Conservation (phyloP, 1,140 invertebrate species). For the Chymomyza costata region DNA sequence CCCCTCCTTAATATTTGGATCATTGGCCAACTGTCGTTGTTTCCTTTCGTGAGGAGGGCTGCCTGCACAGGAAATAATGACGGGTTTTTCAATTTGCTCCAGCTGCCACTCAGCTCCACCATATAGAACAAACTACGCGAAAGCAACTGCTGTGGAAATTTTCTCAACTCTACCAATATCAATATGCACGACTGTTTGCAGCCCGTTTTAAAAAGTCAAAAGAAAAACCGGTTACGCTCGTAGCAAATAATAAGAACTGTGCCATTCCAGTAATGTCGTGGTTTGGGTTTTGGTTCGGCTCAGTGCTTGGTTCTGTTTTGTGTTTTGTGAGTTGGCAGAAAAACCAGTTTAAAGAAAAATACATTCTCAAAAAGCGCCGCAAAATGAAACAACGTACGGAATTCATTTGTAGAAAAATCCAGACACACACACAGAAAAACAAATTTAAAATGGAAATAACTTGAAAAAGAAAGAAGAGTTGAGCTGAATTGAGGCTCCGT, state of each 20-base stretch:
- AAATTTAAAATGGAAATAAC: slow-evolving; percentile 72
- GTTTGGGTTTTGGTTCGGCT: too few species aligned
- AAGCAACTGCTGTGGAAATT: too few species aligned
- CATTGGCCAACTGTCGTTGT: slow-evolving; percentile 31
- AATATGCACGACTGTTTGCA: too few species aligned
- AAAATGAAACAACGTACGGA: slow-evolving; percentile 44
- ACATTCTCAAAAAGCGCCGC: too few species aligned
- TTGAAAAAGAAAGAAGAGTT: slow-evolving; percentile 24
- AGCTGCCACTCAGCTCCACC: too few species aligned
- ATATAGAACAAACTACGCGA: too few species aligned
- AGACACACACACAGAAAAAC: slow-evolving; percentile 45
- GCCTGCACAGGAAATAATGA: slow-evolving; percentile 55
- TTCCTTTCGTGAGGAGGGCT: slow-evolving; percentile 18
- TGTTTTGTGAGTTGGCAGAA: slow-evolving; percentile 58
- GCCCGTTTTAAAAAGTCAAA: slow-evolving; percentile 64
- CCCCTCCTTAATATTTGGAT: slow-evolving; percentile 11
- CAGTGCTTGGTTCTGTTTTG: too few species aligned
- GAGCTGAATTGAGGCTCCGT: too few species aligned
- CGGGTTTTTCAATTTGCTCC: too few species aligned
- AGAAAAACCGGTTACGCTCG: slow-evolving; percentile 65
- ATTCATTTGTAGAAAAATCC: slow-evolving; percentile 35
- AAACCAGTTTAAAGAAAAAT: slow-evolving; percentile 67
- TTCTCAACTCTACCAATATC: too few species aligned
- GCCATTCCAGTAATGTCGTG: slow-evolving; percentile 54
- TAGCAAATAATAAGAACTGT: slow-evolving; percentile 57